Evolutionary conservation across 2,797 vertebrate genomes (phyloP).

Genomic region (Xenops minutus): DNA sequence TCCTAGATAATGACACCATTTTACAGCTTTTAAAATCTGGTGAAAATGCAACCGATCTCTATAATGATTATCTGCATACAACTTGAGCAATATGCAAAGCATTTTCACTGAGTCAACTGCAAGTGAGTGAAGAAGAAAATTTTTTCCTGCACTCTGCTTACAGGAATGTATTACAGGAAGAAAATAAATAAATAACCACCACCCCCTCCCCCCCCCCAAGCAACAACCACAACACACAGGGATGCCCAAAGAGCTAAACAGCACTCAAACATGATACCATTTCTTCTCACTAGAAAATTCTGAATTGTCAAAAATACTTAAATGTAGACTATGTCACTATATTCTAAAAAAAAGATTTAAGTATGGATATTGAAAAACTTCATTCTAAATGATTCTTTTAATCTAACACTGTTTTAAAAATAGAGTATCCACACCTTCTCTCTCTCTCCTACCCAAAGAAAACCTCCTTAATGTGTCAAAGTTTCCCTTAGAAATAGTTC

Average conservation of each 20-base stretch:
- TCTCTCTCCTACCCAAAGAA: background rate
- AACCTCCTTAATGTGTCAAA: background rate
- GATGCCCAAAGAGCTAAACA: background rate
- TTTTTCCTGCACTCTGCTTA: background rate
- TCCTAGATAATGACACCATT: background rate
- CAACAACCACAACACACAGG: background rate
- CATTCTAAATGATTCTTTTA: background rate
- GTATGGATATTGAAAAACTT: background rate
- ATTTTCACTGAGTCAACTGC: background rate
- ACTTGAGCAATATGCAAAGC: background rate
- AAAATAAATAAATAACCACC: background rate
- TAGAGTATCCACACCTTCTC: background rate
- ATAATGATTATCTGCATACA: rapidly evolving
- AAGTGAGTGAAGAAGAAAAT: background rate
- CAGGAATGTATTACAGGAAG: background rate
- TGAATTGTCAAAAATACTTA: background rate
- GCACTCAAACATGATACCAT: background rate
- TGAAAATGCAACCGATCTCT: background rate
- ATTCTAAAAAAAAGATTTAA: background rate
- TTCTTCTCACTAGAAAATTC: background rate
- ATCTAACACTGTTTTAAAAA: background rate
- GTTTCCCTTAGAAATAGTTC: background rate
- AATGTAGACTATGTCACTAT: background rate
- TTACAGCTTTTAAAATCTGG: background rate
- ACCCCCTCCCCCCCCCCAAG: no score